A percentile compares a stretch with the other conserved stretches of the same genome.
phyloP scores from a whole-genome alignment of 2,113 vertebrate genomes.

The Brachyistius frenatus region DNA sequence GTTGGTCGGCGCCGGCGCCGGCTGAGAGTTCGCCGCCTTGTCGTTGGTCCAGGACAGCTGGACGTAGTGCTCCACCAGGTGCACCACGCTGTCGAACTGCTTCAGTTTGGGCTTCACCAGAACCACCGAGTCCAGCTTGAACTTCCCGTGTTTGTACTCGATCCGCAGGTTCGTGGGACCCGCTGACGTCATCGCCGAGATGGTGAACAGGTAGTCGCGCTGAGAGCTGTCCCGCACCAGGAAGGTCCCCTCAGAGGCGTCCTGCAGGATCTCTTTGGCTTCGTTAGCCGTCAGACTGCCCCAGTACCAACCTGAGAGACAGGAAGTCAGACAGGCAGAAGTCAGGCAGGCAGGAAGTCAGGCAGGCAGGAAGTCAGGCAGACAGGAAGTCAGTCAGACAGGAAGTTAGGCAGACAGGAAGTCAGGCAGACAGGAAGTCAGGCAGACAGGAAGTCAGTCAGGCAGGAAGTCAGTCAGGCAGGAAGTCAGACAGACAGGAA shows the following conservation, averaged over 20 bases:
- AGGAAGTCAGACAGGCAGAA: neutral
- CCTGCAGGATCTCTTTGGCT: slow-evolving; percentile 94
- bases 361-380: too few relatives aligned
- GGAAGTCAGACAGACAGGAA: too few relatives aligned
- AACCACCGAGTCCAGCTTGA: slow-evolving; percentile 96
- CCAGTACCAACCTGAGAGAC: slow-evolving; percentile 94
- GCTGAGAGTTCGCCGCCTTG: slow-evolving; percentile 59
- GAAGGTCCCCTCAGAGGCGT: slow-evolving; percentile 93
- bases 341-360: too few relatives aligned
- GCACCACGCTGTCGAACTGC: slow-evolving; percentile 96
- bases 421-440: too few relatives aligned
- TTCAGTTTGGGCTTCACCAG: slow-evolving; percentile 93
- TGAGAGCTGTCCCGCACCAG: slow-evolving; percentile 96
- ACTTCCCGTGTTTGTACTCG: slow-evolving; percentile 94
- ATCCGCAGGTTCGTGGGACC: slow-evolving; percentile 97
- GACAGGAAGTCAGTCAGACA: too few relatives aligned
- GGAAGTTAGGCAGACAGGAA: too few relatives aligned
- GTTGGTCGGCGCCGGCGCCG: slow-evolving; percentile 85
- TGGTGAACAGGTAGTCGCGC: slow-evolving; percentile 94
- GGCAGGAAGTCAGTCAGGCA: too few relatives aligned
- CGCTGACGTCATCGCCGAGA: slow-evolving; percentile 94
- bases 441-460: too few relatives aligned
- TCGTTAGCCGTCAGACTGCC: slow-evolving; percentile 93
- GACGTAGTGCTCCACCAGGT: slow-evolving; percentile 96
- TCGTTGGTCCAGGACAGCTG: slow-evolving; percentile 87